A percentile compares a stretch with the other conserved stretches of the same genome.
Evolutionary conservation across 2,888 invertebrate genomes (phyloP).

Genomic region (Scrobipalpa atriplicella): DNA sequence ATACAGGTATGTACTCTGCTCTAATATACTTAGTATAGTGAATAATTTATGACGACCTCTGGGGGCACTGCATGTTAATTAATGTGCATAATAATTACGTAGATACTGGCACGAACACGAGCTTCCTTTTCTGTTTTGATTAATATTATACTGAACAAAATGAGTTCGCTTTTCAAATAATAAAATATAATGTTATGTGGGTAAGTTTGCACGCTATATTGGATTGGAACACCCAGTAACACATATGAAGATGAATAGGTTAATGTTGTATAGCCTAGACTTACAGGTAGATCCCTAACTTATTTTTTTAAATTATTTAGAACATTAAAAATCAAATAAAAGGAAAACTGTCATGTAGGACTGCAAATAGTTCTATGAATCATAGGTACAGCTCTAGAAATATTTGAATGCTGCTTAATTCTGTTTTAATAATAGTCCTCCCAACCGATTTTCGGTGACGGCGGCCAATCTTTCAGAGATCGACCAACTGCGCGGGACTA

Average conservation of each 20-base stretch:
- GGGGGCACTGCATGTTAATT: constrained; percentile 64
- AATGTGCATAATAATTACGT: constrained; percentile 81
- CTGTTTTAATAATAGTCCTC: too few species aligned
- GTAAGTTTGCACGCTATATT: constrained; percentile 10
- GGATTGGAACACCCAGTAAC: constrained; percentile 32
- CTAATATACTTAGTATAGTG: constrained; percentile 39
- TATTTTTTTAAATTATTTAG: too few species aligned
- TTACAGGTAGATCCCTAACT: neutral
- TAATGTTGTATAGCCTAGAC: neutral
- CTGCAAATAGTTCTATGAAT: too few species aligned
- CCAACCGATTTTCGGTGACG: too few species aligned
- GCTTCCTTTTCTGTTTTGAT: constrained; percentile 81
- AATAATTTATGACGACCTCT: constrained; percentile 69
- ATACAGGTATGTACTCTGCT: constrained; percentile 29
- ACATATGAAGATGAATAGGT: neutral
- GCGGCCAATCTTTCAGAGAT: too few species aligned
- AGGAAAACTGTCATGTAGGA: too few species aligned
- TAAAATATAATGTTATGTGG: constrained; percentile 36
- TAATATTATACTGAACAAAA: constrained; percentile 73
- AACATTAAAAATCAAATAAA: too few species aligned
- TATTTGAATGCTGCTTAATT: too few species aligned
- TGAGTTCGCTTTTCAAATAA: constrained; percentile 65
- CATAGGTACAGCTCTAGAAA: too few species aligned
- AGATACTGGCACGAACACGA: constrained; percentile 67
- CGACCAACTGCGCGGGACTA: too few species aligned